A percentile compares a stretch with the other conserved stretches of the same genome.
Conservation (phyloP, 2,113 vertebrate species). For the Alaudala cheleensis region DNA sequence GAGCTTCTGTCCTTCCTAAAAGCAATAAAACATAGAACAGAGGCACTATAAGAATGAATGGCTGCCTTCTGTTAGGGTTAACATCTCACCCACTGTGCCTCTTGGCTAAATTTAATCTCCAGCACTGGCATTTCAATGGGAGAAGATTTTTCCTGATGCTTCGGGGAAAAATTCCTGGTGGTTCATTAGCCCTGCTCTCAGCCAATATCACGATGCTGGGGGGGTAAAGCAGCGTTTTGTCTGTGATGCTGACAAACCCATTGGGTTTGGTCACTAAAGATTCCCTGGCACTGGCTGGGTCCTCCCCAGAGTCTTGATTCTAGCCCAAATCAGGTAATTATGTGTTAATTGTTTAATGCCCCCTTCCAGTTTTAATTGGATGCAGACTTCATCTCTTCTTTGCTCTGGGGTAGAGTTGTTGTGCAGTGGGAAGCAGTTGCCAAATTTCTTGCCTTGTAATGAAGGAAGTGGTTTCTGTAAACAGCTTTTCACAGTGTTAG, state of each 20-base stretch:
- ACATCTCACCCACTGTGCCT: neutral
- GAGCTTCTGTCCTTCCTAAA: neutral
- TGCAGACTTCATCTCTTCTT: constrained; percentile 36
- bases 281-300: neutral
- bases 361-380: constrained; percentile 53
- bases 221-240: neutral
- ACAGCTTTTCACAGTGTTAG: constrained; percentile 43
- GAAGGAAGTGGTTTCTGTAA: constrained; percentile 69
- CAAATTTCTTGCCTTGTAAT: constrained; percentile 57
- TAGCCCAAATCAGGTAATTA: constrained; percentile 55
- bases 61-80: neutral
- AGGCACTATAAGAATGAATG: neutral
- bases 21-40: neutral
- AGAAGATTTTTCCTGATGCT: neutral
- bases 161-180: neutral
- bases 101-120: neutral
- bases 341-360: constrained; percentile 56
- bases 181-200: neutral
- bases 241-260: accelerated
- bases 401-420: constrained; percentile 43
- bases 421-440: neutral
- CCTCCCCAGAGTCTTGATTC: neutral
- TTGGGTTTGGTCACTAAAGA: neutral
- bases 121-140: neutral
- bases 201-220: accelerated